A percentile compares a stretch with the other conserved stretches of the same genome.
These are phyloP conservation scores for Cuculus canorus DNA, from an alignment of 2,797 vertebrate genomes.

Conservation along the genomic window DNA sequence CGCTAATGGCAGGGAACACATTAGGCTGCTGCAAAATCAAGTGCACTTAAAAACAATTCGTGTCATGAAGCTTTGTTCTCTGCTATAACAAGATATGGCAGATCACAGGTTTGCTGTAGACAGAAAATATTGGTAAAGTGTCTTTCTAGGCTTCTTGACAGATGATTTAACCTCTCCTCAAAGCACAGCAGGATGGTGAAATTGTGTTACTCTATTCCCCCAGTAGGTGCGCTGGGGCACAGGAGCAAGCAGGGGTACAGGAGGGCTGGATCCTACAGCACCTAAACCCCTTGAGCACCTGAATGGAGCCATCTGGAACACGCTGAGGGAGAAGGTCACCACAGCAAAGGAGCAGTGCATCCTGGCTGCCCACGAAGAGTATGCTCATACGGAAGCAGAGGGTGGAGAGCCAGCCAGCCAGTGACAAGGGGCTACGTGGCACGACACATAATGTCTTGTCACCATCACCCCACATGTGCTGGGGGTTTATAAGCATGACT, in stretches of 20 bases:
- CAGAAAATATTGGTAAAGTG: not conserved
- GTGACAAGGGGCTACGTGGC: rapidly evolving
- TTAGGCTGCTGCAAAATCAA: not conserved
- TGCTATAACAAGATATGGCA: not conserved
- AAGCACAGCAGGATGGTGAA: not conserved
- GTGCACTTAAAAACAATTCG: not conserved
- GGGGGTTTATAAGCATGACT: not conserved
- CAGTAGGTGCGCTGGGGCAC: not conserved
- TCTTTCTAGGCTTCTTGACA: not conserved
- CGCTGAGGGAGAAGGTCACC: not conserved
- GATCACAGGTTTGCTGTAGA: not conserved
- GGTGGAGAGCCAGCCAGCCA: not conserved
- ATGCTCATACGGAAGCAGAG: rapidly evolving
- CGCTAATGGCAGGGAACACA: not conserved
- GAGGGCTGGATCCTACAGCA: not conserved
- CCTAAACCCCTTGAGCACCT: rapidly evolving
- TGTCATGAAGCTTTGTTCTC: not conserved
- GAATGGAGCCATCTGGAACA: rapidly evolving
- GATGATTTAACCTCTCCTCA: not conserved
- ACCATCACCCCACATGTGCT: rapidly evolving
- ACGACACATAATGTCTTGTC: not conserved
- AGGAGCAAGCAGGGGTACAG: rapidly evolving
- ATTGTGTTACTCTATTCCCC: not conserved
- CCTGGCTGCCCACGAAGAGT: not conserved
- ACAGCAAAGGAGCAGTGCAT: rapidly evolving